Evolutionary conservation across 1,140 invertebrate species (phyloP).

Genomic region (Bilobella aurantiaca): DNA sequence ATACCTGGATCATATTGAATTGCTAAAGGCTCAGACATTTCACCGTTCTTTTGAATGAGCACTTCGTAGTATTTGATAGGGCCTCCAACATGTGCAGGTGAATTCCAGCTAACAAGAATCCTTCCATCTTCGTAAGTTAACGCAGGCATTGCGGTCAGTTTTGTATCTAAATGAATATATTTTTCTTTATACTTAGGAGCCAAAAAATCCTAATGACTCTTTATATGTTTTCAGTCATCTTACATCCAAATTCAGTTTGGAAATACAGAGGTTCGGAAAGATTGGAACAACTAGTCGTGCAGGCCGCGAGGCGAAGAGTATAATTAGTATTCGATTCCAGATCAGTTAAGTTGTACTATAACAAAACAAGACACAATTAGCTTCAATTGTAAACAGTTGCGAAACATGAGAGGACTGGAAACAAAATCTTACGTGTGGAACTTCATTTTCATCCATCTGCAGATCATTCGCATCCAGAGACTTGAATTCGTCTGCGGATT

Average conservation of each 20-base stretch:
- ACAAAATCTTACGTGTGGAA: slow-evolving; percentile 26
- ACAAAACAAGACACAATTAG: too few species aligned
- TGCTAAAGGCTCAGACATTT: not conserved
- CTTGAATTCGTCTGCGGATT: not conserved
- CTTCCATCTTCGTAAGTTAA: slow-evolving; percentile 10
- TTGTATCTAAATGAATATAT: slow-evolving; percentile 15
- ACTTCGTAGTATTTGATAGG: slow-evolving; percentile 22
- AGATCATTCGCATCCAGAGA: not conserved
- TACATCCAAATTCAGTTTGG: slow-evolving; percentile 51
- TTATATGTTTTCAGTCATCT: slow-evolving; percentile 27
- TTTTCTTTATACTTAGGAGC: not conserved
- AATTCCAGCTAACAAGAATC: slow-evolving; percentile 18
- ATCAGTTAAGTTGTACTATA: slow-evolving; percentile 1
- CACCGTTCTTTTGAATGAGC: slow-evolving; percentile 15
- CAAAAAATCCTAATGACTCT: not conserved
- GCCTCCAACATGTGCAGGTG: slow-evolving; percentile 15
- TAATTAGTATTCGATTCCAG: slow-evolving; percentile 51
- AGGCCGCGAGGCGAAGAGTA: slow-evolving; percentile 54
- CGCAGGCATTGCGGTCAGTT: slow-evolving; percentile 10
- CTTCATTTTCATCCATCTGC: too few species aligned
- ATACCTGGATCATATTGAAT: not conserved
- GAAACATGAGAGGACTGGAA: too few species aligned
- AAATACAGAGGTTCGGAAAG: slow-evolving; percentile 42
- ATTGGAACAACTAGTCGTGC: slow-evolving; percentile 54
- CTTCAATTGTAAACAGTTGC: too few species aligned